phyloP scores from a whole-genome alignment of 2,888 invertebrate genomes.

The Julus scandinavius region DNA sequence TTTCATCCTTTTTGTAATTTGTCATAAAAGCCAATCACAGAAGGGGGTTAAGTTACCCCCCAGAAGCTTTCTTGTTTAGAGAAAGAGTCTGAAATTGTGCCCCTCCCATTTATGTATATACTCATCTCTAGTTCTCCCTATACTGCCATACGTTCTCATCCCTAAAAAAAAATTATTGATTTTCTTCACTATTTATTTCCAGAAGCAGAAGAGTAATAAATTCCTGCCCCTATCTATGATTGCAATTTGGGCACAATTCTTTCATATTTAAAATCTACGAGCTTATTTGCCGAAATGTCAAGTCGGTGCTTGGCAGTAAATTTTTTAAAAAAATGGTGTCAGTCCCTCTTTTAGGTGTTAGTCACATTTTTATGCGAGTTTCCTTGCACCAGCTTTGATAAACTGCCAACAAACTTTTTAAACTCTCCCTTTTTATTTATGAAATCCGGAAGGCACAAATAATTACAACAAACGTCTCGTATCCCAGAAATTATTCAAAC shows the following conservation, averaged over 20 bases:
- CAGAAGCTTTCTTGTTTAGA: conserved; percentile 45
- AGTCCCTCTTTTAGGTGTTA: not conserved
- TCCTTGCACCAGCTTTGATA: not conserved
- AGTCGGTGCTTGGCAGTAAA: not conserved
- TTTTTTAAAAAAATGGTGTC: not conserved
- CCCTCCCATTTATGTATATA: conserved; percentile 47
- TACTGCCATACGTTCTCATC: not conserved
- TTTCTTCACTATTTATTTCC: conserved; percentile 46
- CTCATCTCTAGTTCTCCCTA: not conserved
- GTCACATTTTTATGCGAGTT: not conserved
- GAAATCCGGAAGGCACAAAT: conserved; percentile 2
- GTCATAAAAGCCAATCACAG: conserved; percentile 51
- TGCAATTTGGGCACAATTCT: conserved; percentile 43
- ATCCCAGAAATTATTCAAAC: not conserved
- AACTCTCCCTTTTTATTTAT: not conserved
- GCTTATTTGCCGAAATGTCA: conserved; percentile 36
- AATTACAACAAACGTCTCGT: not conserved
- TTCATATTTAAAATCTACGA: not conserved
- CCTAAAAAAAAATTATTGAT: conserved; percentile 37
- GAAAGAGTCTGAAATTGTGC: conserved; percentile 13
- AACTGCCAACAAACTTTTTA: not conserved
- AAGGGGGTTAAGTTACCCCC: conserved; percentile 52
- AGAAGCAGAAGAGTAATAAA: conserved; percentile 31
- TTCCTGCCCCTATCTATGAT: conserved; percentile 47
- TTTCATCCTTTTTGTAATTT: conserved; percentile 52